A percentile compares a stretch with the other conserved stretches of the same genome.
phyloP scores from a whole-genome alignment of 2,888 invertebrate genomes.

The Lacanobia wlatinum region DNA sequence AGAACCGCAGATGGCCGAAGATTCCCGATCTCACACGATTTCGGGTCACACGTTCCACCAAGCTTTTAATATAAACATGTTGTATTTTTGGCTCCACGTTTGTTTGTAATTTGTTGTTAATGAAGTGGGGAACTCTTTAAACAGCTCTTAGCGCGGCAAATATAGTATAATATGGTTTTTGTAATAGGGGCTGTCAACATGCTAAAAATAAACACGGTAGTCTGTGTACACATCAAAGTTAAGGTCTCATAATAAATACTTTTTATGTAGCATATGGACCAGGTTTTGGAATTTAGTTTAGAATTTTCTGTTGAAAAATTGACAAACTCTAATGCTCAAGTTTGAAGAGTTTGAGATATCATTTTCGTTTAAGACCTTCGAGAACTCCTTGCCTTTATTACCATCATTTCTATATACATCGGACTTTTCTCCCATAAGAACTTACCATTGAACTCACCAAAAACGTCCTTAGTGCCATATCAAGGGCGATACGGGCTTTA shows the following conservation, averaged over 20 bases:
- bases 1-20: conserved; percentile 45
- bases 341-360: too few relatives aligned
- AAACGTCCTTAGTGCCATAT: not conserved
- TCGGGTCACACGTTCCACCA: conserved; percentile 36
- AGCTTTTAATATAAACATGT: conserved; percentile 22
- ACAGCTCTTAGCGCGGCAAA: not conserved
- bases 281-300: too few relatives aligned
- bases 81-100: conserved; percentile 35
- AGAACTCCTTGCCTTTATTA: too few relatives aligned
- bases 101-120: conserved; percentile 34
- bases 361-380: too few relatives aligned
- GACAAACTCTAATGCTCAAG: too few relatives aligned
- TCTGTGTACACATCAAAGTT: not conserved
- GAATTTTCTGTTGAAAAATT: too few relatives aligned
- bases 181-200: not conserved
- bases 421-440: too few relatives aligned
- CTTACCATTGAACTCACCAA: not conserved
- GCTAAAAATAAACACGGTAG: not conserved
- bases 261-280: too few relatives aligned
- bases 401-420: too few relatives aligned
- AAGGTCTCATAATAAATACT: too few relatives aligned
- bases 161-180: not conserved
- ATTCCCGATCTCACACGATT: conserved; percentile 36
- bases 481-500: conserved; percentile 29
- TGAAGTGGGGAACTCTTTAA: conserved; percentile 12